phyloP scores from a whole-genome alignment of 2,113 vertebrate genomes.

The Mobula birostris region DNA sequence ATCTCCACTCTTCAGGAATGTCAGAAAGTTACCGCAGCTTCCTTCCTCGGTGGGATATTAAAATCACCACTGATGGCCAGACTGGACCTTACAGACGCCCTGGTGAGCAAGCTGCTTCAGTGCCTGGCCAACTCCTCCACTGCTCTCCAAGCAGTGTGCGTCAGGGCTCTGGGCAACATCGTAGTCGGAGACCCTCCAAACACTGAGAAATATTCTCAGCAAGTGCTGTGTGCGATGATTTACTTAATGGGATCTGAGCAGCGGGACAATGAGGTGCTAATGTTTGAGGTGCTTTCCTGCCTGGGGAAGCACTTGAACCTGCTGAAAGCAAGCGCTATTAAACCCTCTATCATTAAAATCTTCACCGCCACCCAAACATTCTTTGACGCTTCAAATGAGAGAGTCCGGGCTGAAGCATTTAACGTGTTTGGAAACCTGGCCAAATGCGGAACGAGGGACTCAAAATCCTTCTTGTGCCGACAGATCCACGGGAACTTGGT shows the following conservation, averaged over 20 bases:
- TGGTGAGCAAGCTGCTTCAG: not conserved
- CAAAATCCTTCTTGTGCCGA: not conserved
- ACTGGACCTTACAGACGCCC: not conserved
- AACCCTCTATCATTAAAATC: not conserved
- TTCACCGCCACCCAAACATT: not conserved
- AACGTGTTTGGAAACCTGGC: not conserved
- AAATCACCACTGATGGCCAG: not conserved
- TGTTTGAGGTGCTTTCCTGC: slow-evolving; percentile 19
- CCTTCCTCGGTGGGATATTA: slow-evolving; percentile 26
- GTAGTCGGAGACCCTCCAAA: not conserved
- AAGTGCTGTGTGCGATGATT: slow-evolving; percentile 12
- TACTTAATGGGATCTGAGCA: not conserved
- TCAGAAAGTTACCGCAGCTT: not conserved
- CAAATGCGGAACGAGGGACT: not conserved
- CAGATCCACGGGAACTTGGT: slow-evolving; percentile 8
- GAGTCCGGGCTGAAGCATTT: not conserved
- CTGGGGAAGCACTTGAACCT: not conserved
- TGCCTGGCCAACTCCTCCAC: not conserved
- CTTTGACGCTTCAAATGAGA: not conserved
- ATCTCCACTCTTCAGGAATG: not conserved
- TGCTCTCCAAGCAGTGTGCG: not conserved
- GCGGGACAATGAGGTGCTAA: not conserved
- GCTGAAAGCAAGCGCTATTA: not conserved
- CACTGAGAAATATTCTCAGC: not conserved
- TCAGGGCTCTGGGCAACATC: not conserved